These are phyloP conservation scores for Caerostris extrusa DNA, from an alignment of 1,140 invertebrate genomes.

Conservation along the genomic window DNA sequence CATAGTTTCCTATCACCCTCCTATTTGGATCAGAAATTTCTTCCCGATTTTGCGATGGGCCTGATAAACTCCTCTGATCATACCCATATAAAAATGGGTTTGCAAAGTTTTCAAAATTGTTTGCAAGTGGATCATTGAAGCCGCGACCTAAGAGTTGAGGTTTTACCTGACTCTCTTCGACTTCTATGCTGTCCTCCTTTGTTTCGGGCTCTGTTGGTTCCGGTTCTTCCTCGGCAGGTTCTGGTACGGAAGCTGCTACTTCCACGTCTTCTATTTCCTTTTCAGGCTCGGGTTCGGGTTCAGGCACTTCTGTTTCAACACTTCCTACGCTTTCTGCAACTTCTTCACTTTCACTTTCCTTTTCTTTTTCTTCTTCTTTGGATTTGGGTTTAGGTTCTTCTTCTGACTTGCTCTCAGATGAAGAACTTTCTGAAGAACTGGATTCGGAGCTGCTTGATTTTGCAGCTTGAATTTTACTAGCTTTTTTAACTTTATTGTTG, in stretches of 20 bases:
- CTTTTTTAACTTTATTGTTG: neutral
- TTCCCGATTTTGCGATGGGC: constrained; percentile 35
- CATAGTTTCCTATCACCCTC: constrained; percentile 74
- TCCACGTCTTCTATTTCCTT: neutral
- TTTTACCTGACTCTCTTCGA: constrained; percentile 56
- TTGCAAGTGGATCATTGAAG: neutral
- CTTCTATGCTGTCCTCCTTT: neutral
- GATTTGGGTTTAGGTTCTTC: neutral
- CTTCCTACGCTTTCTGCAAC: constrained; percentile 9
- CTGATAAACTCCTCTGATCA: constrained; percentile 68
- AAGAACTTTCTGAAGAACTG: constrained; percentile 70
- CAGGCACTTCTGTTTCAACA: constrained; percentile 5
- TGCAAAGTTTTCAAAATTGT: constrained; percentile 24
- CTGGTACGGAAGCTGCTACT: constrained; percentile 9
- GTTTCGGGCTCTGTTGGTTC: constrained; percentile 3
- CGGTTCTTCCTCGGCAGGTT: constrained; percentile 7
- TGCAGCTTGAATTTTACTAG: neutral
- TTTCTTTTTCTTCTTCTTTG: constrained; percentile 49
- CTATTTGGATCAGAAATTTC: constrained; percentile 75
- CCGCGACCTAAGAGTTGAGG: neutral
- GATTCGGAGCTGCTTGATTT: constrained; percentile 53
- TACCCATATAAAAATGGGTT: constrained; percentile 77
- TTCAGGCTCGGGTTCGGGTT: neutral
- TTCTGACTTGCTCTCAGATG: constrained; percentile 44
- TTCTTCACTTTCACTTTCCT: neutral